phyloP scores from a whole-genome alignment of 2,888 invertebrate genomes.

The Acrobasis consociella region DNA sequence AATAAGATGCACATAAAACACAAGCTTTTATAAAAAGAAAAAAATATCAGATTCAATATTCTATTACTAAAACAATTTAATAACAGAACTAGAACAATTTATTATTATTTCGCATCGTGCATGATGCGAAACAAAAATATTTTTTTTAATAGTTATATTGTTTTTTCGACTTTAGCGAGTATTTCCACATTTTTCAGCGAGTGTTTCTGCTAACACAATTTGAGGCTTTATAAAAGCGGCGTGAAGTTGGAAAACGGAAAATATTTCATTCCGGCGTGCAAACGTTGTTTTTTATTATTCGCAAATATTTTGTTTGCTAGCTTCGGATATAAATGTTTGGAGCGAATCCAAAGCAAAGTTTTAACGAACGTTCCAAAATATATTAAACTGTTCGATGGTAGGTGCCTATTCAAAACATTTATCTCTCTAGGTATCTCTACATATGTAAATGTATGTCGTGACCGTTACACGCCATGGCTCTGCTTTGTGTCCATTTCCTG shows the following conservation, averaged over 20 bases:
- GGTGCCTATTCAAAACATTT: conserved; percentile 1
- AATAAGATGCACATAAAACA: too few species aligned
- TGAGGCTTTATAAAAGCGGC: neutral
- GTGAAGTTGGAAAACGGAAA: neutral
- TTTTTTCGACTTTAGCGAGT: neutral
- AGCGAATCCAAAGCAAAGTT: neutral
- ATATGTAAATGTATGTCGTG: conserved; percentile 16
- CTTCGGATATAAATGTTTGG: conserved; percentile 5
- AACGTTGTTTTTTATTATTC: neutral
- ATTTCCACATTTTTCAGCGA: conserved; percentile 10
- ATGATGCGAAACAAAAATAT: neutral
- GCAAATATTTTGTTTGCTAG: conserved; percentile 2
- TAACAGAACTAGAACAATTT: too few species aligned
- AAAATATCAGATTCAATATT: too few species aligned
- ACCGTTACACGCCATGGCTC: conserved; percentile 14
- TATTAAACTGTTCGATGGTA: neutral
- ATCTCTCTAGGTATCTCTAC: neutral
- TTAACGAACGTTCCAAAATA: conserved; percentile 3
- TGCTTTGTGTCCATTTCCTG: conserved; percentile 22
- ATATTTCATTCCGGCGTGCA: neutral
- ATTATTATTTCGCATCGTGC: too few species aligned
- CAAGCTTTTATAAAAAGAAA: too few species aligned
- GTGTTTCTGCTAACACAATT: conserved; percentile 11
- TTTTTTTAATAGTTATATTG: neutral
- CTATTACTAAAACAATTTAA: neutral